phyloP scores from a whole-genome alignment of 2,888 invertebrate genomes.

The Cyaniris semiargus region DNA sequence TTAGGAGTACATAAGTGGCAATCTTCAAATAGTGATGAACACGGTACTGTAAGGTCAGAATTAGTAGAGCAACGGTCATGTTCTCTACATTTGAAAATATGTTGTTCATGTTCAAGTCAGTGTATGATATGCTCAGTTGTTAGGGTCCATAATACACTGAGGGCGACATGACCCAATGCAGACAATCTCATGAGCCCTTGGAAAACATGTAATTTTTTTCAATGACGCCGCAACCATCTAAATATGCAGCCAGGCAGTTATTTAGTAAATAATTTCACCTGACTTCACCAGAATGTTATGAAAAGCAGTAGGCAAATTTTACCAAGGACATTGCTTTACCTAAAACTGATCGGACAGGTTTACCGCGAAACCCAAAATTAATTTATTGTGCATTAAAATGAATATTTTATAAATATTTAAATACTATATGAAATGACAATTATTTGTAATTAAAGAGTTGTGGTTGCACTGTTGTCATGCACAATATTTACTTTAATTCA shows the following conservation, averaged over 20 bases:
- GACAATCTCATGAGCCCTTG: too few species aligned
- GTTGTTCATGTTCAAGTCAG: too few species aligned
- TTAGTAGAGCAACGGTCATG: too few species aligned
- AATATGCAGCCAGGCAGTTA: neutral
- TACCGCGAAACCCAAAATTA: constrained; percentile 56
- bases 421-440: constrained; percentile 56
- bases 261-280: constrained; percentile 19
- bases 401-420: constrained; percentile 56
- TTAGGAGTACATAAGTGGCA: too few species aligned
- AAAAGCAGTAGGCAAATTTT: constrained; percentile 60
- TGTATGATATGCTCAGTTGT: too few species aligned
- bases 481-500: neutral
- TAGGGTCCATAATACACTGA: neutral
- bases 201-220: neutral
- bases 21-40: too few species aligned
- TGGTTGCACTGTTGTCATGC: constrained; percentile 39
- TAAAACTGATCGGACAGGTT: constrained; percentile 56
- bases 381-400: constrained; percentile 43
- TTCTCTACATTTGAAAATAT: too few species aligned
- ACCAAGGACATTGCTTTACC: constrained; percentile 75
- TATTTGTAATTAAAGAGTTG: constrained; percentile 52
- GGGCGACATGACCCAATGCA: too few species aligned
- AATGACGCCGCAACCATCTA: neutral
- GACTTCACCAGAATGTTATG: constrained; percentile 42
- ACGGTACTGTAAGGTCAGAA: too few species aligned